Evolutionary conservation across 2,888 invertebrate species (phyloP).

Genomic region (Trachelus iudaicus): DNA sequence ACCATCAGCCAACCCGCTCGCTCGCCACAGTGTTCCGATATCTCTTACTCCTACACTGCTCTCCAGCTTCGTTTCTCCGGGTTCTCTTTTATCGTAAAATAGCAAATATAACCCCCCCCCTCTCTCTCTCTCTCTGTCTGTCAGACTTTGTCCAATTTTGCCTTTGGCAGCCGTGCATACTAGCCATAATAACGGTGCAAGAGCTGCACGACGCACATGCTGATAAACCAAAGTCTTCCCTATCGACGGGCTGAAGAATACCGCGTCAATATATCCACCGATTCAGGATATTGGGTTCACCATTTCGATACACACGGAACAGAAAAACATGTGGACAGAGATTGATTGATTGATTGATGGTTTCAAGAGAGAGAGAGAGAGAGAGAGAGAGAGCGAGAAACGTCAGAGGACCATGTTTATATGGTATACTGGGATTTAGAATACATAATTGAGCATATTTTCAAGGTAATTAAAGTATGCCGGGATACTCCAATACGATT

Average conservation of each 20-base stretch:
- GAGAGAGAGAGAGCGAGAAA: background rate
- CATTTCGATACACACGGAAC: constrained; percentile 5
- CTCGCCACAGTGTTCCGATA: background rate
- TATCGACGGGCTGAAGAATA: too few species aligned
- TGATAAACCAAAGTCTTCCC: too few species aligned
- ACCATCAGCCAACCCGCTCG: too few species aligned
- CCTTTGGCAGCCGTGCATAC: background rate
- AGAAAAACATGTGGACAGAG: constrained; percentile 17
- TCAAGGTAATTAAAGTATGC: too few species aligned
- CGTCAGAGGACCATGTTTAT: background rate
- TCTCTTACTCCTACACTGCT: background rate
- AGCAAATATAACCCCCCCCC: background rate
- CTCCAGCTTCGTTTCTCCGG: background rate
- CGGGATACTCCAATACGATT: too few species aligned
- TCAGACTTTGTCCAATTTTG: background rate
- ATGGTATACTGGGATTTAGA: too few species aligned
- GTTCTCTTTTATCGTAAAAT: background rate
- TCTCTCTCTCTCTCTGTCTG: background rate
- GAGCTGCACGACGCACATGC: too few species aligned
- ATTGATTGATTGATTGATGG: too few species aligned
- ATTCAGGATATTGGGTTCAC: too few species aligned
- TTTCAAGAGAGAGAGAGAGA: constrained; percentile 12
- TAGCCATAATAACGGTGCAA: too few species aligned
- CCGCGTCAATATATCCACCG: too few species aligned
- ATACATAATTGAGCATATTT: too few species aligned